A percentile compares a stretch with the other conserved stretches of the same genome.
Conservation (phyloP, 2,113 vertebrate genomes). For the Prochilodus magdalenae region DNA sequence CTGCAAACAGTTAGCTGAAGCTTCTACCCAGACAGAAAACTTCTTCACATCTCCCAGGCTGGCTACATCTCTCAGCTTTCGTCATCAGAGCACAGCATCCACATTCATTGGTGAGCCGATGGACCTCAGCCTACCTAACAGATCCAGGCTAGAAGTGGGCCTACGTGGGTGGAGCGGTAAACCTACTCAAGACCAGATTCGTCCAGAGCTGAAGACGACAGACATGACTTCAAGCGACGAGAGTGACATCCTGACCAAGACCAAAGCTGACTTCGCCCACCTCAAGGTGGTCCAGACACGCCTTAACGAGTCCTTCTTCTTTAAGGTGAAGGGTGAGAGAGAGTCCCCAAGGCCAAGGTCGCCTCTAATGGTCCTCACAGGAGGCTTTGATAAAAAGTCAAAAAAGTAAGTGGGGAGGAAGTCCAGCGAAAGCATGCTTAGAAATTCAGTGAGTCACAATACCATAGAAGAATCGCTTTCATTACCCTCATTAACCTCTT, state of each 20-base stretch:
- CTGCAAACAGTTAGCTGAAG: slow-evolving; percentile 12
- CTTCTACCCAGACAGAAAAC: slow-evolving; percentile 77
- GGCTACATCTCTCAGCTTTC: slow-evolving; percentile 64
- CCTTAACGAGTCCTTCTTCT: slow-evolving; percentile 80
- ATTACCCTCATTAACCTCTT: too few relatives aligned
- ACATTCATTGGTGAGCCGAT: slow-evolving; percentile 52
- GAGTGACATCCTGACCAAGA: slow-evolving; percentile 42
- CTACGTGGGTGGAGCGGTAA: background rate
- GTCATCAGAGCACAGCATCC: background rate
- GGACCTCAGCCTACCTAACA: slow-evolving; percentile 72
- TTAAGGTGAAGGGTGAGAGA: slow-evolving; percentile 74
- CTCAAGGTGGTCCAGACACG: slow-evolving; percentile 72
- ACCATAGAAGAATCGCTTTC: too few relatives aligned
- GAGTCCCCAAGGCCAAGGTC: slow-evolving; percentile 64
- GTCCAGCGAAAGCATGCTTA: background rate
- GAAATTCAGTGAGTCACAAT: too few relatives aligned
- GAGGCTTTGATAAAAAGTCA: slow-evolving; percentile 53
- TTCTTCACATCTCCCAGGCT: slow-evolving; percentile 69
- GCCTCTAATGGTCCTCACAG: slow-evolving; percentile 72
- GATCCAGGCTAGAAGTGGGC: slow-evolving; percentile 46
- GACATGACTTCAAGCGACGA: slow-evolving; percentile 69
- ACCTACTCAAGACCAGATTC: background rate
- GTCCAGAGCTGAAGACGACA: slow-evolving; percentile 48
- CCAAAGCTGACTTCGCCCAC: slow-evolving; percentile 65
- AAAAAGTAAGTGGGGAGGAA: slow-evolving; percentile 47